Base-by-base conservation (phyloP, 2,888 invertebrate genomes). In the Metalampra italica region DNA sequence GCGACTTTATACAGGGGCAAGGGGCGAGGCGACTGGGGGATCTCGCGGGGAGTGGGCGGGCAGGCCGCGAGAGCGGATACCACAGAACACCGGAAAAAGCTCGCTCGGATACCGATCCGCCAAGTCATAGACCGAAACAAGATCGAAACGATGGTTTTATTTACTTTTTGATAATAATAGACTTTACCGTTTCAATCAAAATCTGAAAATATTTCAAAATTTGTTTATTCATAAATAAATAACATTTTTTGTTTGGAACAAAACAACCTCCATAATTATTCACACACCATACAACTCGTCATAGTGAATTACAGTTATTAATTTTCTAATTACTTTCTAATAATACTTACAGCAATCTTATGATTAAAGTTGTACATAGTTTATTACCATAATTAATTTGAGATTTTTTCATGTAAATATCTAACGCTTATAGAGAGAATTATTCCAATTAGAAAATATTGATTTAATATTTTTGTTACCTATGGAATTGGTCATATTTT, bases 191-290 rank as follows among this genome's bases (percentile, higher is more conserved):
- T n/a, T n/a, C n/a, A n/a, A n/a, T n/a, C 47, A 57, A 71, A 71
- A 57, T 42, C 9, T 37, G 14, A 7, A 50, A 45, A 51, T 82
- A 78, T 93, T 91, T 68, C 91, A 88, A 89, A 89, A 86, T 80
- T 86, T 76, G 78, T 89, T 89, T 89, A 88, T 76, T 89, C 85
- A 89, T 87, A 88, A 89, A 89, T 89, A 89, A 89, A 89, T 89
- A 89, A 87, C 87, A 86, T 83, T 87, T 67, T 82, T 88, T 80
- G 86, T 88, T 87, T 86, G 87, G 75, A 89, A 88, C 89, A 88
- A 88, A 87, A 86, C 89, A 88, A 88, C 89, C 86, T 85, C 87
- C 82, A 79, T 81, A 68, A 77, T 78, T 83, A 83, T 83, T 86
- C 89, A 86, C 87, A 87, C 88, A 78, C 73, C 86, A 87, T 80